Evolutionary conservation across 2,113 vertebrate genomes (phyloP), one percentile per base, ranked within the genome.

Genomic region (Penelope pileata): DNA sequence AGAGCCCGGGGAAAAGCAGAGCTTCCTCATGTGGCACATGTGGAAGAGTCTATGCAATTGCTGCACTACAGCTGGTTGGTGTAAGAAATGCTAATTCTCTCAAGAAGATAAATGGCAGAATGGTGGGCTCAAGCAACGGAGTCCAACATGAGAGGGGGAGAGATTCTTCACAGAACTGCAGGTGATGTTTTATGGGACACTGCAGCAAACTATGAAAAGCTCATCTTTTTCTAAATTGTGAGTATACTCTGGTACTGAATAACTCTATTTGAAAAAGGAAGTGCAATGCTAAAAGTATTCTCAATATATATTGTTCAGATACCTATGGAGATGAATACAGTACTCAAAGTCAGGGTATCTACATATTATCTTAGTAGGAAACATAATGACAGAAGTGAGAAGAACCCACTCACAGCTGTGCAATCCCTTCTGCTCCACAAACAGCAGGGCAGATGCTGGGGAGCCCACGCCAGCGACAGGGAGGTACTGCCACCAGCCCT

Each of bases 41-140:
- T 11, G 16, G 27, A 66, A 4, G 21, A 3, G 3, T 32, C 67
- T 48, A 3, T 0, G 1, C 45, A 9, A 15, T 6, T 4, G 10
- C 62, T 63, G 24, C 9, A 1, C 27, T 22, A 8, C 15, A 32
- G 56, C 30, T 36, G 62, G 23, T 2, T 12, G 7, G 27, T 32
- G 30, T 40, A 72, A 43, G 12, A 79, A 83, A 80, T 50, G 51
- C 12, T 19, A 23, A 2, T 16, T 64, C 21, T 34, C 82, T 86
- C 0, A 4, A 56, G 54, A 84, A 60, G 70, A 18, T 16, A 8
- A 32, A 32, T 36, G 22, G 27, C 45, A 70, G n/a, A 56, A 89
- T 8, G 9, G 4, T 50, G 29, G 9, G 5, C 48, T 43, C 45
- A 88, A 53, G 51, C 10, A 83, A 18, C 32, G 48, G 34, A 45